phyloP scores from a whole-genome alignment of 1,140 invertebrate genomes.

The Gonioctena quinquepunctata region DNA sequence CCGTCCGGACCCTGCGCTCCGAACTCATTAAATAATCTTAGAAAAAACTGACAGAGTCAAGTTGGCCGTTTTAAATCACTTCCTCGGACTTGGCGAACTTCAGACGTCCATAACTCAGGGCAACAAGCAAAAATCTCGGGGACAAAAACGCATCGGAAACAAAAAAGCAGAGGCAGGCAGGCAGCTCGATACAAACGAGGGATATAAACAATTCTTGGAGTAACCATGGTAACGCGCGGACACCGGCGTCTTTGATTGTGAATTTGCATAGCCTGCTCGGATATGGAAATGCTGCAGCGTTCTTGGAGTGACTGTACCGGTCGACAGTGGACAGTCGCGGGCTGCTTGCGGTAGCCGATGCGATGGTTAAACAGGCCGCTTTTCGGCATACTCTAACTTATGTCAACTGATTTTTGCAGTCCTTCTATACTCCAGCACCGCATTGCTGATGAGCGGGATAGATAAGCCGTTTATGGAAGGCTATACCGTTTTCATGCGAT shows the following conservation, averaged over 20 bases:
- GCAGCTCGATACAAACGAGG: constrained; percentile 35
- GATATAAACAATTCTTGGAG: constrained; percentile 41
- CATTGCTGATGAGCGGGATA: constrained; percentile 28
- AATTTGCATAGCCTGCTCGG: constrained; percentile 41
- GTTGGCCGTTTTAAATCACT: constrained; percentile 42
- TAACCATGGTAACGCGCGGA: constrained; percentile 43
- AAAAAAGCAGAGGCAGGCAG: constrained; percentile 28
- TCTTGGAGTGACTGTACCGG: constrained; percentile 43
- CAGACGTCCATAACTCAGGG: constrained; percentile 44
- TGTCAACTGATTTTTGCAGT: constrained; percentile 51
- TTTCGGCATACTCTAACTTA: constrained; percentile 52
- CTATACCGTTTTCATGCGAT: no score
- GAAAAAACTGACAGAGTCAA: constrained; percentile 38
- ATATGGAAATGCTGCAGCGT: constrained; percentile 47
- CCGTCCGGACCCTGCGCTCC: constrained; percentile 8
- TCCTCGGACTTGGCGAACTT: constrained; percentile 37
- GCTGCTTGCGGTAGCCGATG: constrained; percentile 37
- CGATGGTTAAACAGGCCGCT: constrained; percentile 33
- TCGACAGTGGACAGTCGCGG: no score
- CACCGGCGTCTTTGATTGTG: constrained; percentile 29
- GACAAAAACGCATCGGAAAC: constrained; percentile 23
- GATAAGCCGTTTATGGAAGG: no score
- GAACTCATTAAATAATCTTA: constrained; percentile 40
- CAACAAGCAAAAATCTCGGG: constrained; percentile 43
- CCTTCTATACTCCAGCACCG: constrained; percentile 31